A percentile compares a stretch with the other conserved stretches of the same genome.
Conservation (phyloP, 2,888 invertebrate species). For the Serrognathus titanus region DNA sequence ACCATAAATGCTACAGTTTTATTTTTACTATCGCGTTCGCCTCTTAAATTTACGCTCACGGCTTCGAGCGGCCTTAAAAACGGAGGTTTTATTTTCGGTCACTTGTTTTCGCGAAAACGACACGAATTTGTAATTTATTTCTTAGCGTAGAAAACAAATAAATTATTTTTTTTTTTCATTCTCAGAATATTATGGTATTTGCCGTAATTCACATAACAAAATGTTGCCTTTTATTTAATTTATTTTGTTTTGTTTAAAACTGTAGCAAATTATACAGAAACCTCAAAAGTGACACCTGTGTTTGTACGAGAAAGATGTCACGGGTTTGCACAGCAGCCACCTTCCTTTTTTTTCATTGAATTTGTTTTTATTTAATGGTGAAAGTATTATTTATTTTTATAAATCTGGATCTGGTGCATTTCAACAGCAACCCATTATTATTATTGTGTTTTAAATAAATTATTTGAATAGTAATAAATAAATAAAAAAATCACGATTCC, state of each 20-base stretch:
- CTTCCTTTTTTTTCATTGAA: too few species aligned
- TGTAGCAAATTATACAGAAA: not conserved
- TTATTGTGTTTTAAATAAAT: too few species aligned
- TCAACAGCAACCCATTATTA: too few species aligned
- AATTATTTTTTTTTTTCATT: not conserved
- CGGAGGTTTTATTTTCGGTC: not conserved
- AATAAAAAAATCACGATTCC: too few species aligned
- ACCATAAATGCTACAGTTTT: slow-evolving; percentile 1
- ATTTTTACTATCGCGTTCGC: not conserved
- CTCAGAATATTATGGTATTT: not conserved
- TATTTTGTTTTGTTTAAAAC: too few species aligned
- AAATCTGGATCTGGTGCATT: too few species aligned
- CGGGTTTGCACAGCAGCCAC: not conserved
- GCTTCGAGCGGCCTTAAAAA: not conserved
- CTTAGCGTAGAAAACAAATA: too few species aligned
- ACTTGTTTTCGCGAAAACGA: not conserved
- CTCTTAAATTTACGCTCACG: not conserved
- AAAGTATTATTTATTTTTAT: too few species aligned
- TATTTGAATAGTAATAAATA: too few species aligned
- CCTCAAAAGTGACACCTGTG: not conserved
- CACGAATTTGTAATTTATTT: too few species aligned
- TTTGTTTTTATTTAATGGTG: too few species aligned
- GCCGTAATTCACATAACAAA: not conserved
- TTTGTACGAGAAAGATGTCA: not conserved
- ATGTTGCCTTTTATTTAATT: too few species aligned